These are phyloP conservation scores for Urocitellus parryii DNA, from an alignment of 2,113 vertebrate species.

Conservation along the genomic window DNA sequence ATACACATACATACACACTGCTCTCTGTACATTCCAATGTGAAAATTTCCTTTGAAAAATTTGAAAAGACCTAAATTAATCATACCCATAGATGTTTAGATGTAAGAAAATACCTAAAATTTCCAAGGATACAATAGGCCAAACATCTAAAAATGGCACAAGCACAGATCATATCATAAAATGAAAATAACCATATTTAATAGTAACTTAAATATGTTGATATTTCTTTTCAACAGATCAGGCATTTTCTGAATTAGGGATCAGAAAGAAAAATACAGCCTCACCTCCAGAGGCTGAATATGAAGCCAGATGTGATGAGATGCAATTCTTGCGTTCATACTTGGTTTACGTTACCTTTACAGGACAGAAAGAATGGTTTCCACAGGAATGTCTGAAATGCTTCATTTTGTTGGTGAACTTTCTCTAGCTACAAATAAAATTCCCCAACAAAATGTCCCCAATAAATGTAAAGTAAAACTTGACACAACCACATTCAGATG, in stretches of 20 bases:
- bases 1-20: too few species aligned
- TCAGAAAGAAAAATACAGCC: background rate
- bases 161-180: background rate
- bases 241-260: background rate
- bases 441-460: too few species aligned
- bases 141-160: background rate
- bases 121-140: background rate
- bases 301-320: background rate
- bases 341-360: slow-evolving; percentile 12
- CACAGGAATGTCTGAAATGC: background rate
- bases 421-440: background rate
- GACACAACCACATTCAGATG: too few species aligned
- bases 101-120: background rate
- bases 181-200: background rate
- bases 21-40: background rate
- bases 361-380: background rate
- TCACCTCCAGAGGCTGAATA: background rate
- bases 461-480: too few species aligned
- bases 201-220: background rate
- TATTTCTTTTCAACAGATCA: background rate
- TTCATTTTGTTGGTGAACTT: background rate
- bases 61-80: background rate
- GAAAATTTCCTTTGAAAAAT: background rate
- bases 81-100: background rate
- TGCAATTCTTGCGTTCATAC: background rate